Percentiles rank a stretch among this genome's conserved stretches.
These are phyloP conservation scores for Tachystola acroxantha DNA, from an alignment of 2,888 invertebrate species.

Conservation along the genomic window DNA sequence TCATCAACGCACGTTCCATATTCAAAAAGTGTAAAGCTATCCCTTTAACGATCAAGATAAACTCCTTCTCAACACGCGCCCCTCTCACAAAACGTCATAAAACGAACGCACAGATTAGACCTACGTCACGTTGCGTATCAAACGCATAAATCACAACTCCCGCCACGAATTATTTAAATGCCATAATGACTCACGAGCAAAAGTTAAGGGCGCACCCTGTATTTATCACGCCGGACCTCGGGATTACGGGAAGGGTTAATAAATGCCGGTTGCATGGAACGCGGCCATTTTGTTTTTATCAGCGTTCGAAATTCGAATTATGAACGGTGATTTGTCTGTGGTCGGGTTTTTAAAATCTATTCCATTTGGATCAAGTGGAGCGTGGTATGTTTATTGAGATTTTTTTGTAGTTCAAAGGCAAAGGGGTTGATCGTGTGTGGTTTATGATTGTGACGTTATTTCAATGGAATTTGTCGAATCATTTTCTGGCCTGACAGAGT, in stretches of 20 bases:
- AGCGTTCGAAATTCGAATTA: constrained; percentile 61
- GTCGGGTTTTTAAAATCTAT: constrained; percentile 27
- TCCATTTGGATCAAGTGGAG: constrained; percentile 37
- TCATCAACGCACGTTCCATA: not conserved
- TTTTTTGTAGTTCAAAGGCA: constrained; percentile 15
- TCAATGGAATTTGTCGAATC: constrained; percentile 14
- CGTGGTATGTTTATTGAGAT: constrained; percentile 12
- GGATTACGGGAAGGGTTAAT: constrained; percentile 65
- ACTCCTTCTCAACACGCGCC: constrained; percentile 2
- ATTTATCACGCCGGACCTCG: constrained; percentile 63
- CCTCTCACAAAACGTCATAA: constrained; percentile 33
- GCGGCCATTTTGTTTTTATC: constrained; percentile 63
- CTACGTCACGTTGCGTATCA: constrained; percentile 53
- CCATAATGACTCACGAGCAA: constrained; percentile 73
- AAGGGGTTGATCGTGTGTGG: constrained; percentile 21
- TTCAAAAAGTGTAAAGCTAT: constrained; percentile 1
- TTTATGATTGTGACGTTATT: constrained; percentile 16
- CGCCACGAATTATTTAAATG: constrained; percentile 74
- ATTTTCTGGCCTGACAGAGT: too few species aligned
- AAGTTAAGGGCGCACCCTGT: constrained; percentile 58
- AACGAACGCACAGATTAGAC: constrained; percentile 40
- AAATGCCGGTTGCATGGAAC: constrained; percentile 49
- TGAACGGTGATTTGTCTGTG: constrained; percentile 53
- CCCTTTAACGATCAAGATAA: constrained; percentile 17
- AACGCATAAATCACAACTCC: constrained; percentile 58